Base-by-base conservation (phyloP, 2,888 invertebrate species). In the Syrista parreyssii region DNA sequence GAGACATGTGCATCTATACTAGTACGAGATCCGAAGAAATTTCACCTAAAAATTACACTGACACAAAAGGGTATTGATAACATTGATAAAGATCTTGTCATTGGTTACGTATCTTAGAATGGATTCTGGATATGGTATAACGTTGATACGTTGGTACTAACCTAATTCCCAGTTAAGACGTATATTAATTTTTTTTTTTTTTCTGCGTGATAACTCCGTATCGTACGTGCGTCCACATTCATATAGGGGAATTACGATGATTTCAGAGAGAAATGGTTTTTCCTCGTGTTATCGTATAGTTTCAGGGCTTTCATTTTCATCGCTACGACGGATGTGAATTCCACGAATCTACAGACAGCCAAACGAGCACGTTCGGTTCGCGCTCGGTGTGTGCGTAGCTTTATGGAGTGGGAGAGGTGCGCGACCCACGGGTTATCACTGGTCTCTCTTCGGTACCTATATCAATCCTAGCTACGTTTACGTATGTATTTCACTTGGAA, bases 401-500 rank as follows among this genome's bases (percentile, higher is more conserved):
- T 81, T 82, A 33, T 31, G 85, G 86, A 86, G 89, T 86, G 89
- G 88, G 89, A 88, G 89, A 89, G 88, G 88, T 88, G 88, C 86
- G 88, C 86, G 89, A 90, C 90, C 89, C 85, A 78, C 75, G 85
- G 89, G 89, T 90, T 91, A 91, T 91, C 90, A 84, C 81, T 80
- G 83, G 84, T 80, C 83, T 86, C 86, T 85, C 86, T 85, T 85
- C 81, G 78, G 82, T 87, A 88, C 88, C 88, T 87, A 88, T 86
- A 88, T 86, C 84, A 85, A 85, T 88, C 83, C 85, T 83, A 86
- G 86, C 85, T 84, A 68, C 74, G 34, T 73, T 74, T 55, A 33
- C 76, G 78, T 74, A 32, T 33, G 68, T 40, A 71, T 32, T 77
- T 33, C 30, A n/a, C 75, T 75, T 55, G 23, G 74, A 40, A 33